Evolutionary conservation across 2,888 invertebrate genomes (phyloP), one percentile per base, ranked within the genome.

Genomic region (Acrobasis consociella): DNA sequence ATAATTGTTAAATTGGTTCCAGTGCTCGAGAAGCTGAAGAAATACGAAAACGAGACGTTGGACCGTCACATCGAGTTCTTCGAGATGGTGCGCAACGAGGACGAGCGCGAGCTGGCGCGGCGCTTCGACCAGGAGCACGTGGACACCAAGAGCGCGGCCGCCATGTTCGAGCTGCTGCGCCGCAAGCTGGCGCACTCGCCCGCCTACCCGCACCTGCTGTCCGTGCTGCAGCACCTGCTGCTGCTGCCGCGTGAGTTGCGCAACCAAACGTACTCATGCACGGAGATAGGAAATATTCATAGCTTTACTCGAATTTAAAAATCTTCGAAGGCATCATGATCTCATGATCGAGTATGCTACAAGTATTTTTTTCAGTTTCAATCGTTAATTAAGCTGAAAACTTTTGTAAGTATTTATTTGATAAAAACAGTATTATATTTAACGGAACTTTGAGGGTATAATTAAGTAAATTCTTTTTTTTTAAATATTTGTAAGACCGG

Each of bases 21-120:
- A 93, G 96, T 98, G 16, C 98, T 99, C 70, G 98, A 98, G 77
- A 98, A 98, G 85, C 93, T 99, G 16, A 93, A 98, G 61, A 95
- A 96, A 77, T 97, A 98, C 85, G 98, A 98, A 82, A 99, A 99
- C 88, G 97, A 98, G 77, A 98, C 98, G 0, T 91, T 99, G 63
- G 97, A 99, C 83, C 95, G 98, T 75, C 99, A 99, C 95, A 95
- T 99, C 87, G 99, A 99, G 85, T 98, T 99, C 89, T 99, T 99
- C 91, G 99, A 99, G 91, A 98, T 99, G 98, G 97, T 99, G 22
- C 95, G 99, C 55, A 97, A 96, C 78, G 99, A 99, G 88, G 99
- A 99, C 86, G 99, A 99, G 85, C 96, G 97, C 76, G 98, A 99
- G 82, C 86, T 99, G 67, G 97, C 98, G 5, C 94, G 98, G 68